phyloP scores from a whole-genome alignment of 1,140 invertebrate species.

The Platorchestia sp. region DNA sequence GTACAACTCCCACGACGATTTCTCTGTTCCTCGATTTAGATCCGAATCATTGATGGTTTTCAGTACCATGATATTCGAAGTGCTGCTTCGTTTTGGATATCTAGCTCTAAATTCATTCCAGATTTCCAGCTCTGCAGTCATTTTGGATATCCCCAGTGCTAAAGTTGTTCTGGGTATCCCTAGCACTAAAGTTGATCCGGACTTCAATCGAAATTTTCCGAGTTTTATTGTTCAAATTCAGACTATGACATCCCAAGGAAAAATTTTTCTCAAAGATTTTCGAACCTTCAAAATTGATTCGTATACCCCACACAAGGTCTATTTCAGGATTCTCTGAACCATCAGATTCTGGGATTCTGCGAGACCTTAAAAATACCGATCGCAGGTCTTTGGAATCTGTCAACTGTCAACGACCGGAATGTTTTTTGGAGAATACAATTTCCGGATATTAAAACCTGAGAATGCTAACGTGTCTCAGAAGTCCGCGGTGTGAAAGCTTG shows the following conservation, averaged over 20 bases:
- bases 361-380: background rate
- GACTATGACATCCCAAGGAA: background rate
- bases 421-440: background rate
- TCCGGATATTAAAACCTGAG: background rate
- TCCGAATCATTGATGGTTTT: background rate
- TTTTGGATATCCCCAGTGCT: background rate
- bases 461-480: background rate
- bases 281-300: background rate
- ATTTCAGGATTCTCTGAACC: background rate
- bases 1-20: background rate
- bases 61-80: background rate
- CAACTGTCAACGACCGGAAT: background rate
- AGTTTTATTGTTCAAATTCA: background rate
- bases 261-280: background rate
- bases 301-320: background rate
- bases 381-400: background rate
- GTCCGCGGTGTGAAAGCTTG: too few species aligned
- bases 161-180: background rate
- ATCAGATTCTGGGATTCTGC: background rate
- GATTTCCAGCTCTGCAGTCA: background rate
- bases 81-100: too few species aligned
- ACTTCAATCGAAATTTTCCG: background rate
- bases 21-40: background rate
- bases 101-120: too few species aligned
- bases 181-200: background rate